phyloP scores from a whole-genome alignment of 30 jellyfish, hydroid and myxozoan genomes.

The Turritopsis rubra region DNA sequence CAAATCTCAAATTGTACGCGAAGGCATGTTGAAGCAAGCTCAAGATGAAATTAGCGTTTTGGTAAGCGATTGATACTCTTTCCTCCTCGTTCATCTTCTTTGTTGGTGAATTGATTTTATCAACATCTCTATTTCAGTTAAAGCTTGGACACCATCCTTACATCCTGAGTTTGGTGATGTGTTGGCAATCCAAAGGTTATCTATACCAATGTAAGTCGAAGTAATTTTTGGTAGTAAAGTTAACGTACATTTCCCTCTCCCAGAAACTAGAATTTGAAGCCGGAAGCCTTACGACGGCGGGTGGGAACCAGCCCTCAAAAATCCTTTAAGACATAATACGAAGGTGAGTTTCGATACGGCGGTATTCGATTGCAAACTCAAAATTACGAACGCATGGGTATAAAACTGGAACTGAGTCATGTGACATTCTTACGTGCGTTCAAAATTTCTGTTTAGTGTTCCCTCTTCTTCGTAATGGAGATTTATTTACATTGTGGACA shows the following conservation, averaged over 20 bases:
- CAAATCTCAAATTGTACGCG: not conserved
- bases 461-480: not conserved
- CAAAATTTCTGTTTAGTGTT: not conserved
- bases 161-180: not conserved
- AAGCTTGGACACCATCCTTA: not conserved
- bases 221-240: too few species aligned
- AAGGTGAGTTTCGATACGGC: too few species aligned
- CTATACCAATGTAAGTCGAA: not conserved
- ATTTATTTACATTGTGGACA: not conserved
- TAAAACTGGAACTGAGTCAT: not conserved
- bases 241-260: too few species aligned
- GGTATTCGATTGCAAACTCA: not conserved
- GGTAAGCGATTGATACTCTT: not conserved
- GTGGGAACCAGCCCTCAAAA: too few species aligned
- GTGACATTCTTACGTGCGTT: not conserved
- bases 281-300: too few species aligned
- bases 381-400: too few species aligned
- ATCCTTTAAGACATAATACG: too few species aligned
- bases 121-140: not conserved
- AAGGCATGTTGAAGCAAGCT: not conserved
- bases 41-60: not conserved
- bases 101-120: not conserved
- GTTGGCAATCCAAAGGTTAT: constrained; percentile 12
- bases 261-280: too few species aligned
- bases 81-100: not conserved